Conservation (phyloP, 1,140 invertebrate species). For the Camponotus vicinus region DNA sequence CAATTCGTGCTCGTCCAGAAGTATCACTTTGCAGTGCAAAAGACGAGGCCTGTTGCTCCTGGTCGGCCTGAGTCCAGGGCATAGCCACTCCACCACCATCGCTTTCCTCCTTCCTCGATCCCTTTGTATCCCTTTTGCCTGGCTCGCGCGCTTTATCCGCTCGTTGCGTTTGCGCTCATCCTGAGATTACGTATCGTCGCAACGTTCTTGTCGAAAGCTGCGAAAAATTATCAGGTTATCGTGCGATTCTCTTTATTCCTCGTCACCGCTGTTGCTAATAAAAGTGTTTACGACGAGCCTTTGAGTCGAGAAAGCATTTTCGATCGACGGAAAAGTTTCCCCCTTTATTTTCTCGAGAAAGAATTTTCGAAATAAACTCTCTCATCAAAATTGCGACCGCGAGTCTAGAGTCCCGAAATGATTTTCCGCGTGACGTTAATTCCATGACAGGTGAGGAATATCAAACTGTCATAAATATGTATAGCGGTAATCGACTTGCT, state of each 20-base stretch:
- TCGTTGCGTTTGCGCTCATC: conserved; percentile 71
- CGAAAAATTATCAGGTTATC: background rate
- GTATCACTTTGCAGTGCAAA: conserved; percentile 88
- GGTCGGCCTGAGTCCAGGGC: conserved; percentile 84
- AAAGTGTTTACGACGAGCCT: too few species aligned
- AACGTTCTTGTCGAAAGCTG: background rate
- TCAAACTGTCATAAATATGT: conserved; percentile 60
- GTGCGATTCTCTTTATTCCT: background rate
- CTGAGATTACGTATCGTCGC: conserved; percentile 68
- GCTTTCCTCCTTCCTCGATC: conserved; percentile 66
- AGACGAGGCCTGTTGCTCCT: conserved; percentile 88
- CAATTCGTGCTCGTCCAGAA: conserved; percentile 89
- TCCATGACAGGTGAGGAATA: conserved; percentile 45
- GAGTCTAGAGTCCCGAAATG: background rate
- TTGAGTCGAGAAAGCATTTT: too few species aligned
- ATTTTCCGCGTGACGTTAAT: background rate
- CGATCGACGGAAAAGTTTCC: background rate
- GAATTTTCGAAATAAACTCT: background rate
- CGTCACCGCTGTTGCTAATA: background rate
- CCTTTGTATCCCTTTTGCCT: conserved; percentile 52
- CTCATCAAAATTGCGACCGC: background rate
- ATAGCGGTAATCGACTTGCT: conserved; percentile 55
- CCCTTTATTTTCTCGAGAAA: background rate
- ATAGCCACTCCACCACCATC: conserved; percentile 86
- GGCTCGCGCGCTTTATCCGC: conserved; percentile 66